Base-by-base conservation (phyloP, 2,797 vertebrate species). In the Podargus strigoides region DNA sequence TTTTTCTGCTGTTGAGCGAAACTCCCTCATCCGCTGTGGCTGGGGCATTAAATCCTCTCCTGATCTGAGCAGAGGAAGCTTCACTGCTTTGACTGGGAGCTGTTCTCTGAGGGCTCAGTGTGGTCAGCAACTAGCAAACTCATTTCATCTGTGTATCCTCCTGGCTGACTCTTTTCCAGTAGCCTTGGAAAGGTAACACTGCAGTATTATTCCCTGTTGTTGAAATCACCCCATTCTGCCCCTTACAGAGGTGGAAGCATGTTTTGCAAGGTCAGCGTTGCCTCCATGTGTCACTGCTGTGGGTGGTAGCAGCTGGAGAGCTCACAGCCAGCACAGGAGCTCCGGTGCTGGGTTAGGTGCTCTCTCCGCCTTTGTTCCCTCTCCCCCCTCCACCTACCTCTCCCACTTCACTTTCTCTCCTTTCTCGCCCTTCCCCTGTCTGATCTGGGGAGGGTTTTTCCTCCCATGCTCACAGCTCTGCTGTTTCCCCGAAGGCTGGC, bases 401-500 rank as follows among this genome's bases (percentile, higher is more conserved):
- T 95, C 85, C 46, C 59, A 44, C 62, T 95, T 93, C 59, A 44
- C 62, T 95, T 93, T 77, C 76, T 84, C 36, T 90, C 47, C 24
- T 77, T 92, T 87, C 66, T 77, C 14, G 6, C 75, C 58, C 68
- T 83, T 94, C 67, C 82, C 78, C 76, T 94, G 41, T 78, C 70
- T 86, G 90, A 56, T 68, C 83, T 66, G 60, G 78, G 63, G 67
- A 82, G 81, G 88, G 73, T n/a, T 89, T 94, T 94, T 53, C 68
- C 74, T 93, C 67, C 47, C 0, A 0, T 93, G 64, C 87, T 94
- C 4, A 2, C 63, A 80, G 85, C 59, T 77, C 64, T 85, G 91
- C 84, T 2, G 10, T 87, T 95, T 89, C 66, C 83, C 72, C 5
- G 10, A 93, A 88, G 90, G 91, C 95, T 96, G 93, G 18, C 95